Conservation (phyloP, 2,113 vertebrate genomes). For the Monopterus albus region DNA sequence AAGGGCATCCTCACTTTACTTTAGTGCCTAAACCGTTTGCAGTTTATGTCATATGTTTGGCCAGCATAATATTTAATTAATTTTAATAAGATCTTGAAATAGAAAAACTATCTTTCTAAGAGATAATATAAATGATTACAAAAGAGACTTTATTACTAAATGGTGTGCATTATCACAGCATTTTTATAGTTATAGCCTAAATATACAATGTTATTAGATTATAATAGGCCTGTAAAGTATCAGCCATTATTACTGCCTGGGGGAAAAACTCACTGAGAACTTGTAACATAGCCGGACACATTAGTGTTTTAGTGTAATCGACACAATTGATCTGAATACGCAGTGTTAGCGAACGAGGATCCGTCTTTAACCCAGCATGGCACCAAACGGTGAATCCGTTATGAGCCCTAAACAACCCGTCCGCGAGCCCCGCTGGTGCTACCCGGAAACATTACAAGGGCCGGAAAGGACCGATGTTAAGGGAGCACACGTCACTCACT, state of each 20-base stretch:
- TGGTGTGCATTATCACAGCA: too few relatives aligned
- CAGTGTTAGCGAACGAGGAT: background rate
- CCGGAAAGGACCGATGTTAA: slow-evolving; percentile 84
- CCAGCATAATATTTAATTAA: too few relatives aligned
- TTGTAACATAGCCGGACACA: background rate
- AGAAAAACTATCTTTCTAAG: background rate
- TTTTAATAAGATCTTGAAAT: too few relatives aligned
- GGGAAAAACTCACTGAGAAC: slow-evolving; percentile 46
- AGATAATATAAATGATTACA: background rate
- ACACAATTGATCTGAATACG: background rate
- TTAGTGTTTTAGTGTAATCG: background rate
- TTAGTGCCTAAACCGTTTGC: background rate
- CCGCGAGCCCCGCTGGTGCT: slow-evolving; percentile 63
- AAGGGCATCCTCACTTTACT: too few relatives aligned
- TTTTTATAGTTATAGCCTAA: background rate
- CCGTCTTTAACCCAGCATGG: background rate
- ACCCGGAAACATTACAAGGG: slow-evolving; percentile 82
- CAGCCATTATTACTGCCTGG: slow-evolving; percentile 25
- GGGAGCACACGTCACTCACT: slow-evolving; percentile 85
- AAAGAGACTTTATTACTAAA: background rate
- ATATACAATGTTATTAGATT: background rate
- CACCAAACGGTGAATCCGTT: background rate
- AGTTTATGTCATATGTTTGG: too few relatives aligned
- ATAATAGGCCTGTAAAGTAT: slow-evolving; percentile 10
- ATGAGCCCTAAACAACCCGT: slow-evolving; percentile 30